Evolutionary conservation across 2,888 invertebrate genomes (phyloP).

Genomic region (Xylocampa areola): DNA sequence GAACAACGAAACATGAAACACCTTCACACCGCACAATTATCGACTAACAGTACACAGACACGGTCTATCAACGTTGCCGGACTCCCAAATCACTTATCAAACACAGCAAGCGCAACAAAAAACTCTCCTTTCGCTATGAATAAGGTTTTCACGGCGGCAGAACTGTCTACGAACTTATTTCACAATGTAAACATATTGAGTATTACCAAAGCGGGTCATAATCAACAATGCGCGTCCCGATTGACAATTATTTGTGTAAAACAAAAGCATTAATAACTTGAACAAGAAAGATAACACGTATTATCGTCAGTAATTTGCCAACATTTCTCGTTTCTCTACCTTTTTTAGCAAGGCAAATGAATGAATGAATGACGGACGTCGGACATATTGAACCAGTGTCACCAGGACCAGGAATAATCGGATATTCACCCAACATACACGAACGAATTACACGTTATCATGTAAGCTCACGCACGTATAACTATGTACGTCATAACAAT

Average conservation of each 20-base stretch:
- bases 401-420: conserved; percentile 50
- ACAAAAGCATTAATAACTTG: conserved; percentile 62
- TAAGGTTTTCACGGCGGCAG: conserved; percentile 74
- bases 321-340: conserved; percentile 83
- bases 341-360: conserved; percentile 83
- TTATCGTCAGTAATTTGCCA: conserved; percentile 84
- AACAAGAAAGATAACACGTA: conserved; percentile 81
- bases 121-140: conserved; percentile 79
- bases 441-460: no score
- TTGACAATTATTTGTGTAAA: conserved; percentile 57
- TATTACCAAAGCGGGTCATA: conserved; percentile 65
- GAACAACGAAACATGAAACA: conserved; percentile 63
- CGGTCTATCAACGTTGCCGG: conserved; percentile 72
- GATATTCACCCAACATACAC: conserved; percentile 27
- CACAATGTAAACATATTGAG: conserved; percentile 85
- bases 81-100: conserved; percentile 64
- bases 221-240: conserved; percentile 59
- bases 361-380: conserved; percentile 75
- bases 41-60: conserved; percentile 76
- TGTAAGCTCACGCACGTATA: no score
- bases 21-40: conserved; percentile 64
- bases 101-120: conserved; percentile 75
- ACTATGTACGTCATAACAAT: no score
- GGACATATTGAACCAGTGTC: conserved; percentile 70
- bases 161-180: conserved; percentile 70